Percentiles rank a stretch among this genome's conserved stretches.
These are phyloP conservation scores for Agrochola litura DNA, from an alignment of 2,888 invertebrate genomes.

Conservation along the genomic window DNA sequence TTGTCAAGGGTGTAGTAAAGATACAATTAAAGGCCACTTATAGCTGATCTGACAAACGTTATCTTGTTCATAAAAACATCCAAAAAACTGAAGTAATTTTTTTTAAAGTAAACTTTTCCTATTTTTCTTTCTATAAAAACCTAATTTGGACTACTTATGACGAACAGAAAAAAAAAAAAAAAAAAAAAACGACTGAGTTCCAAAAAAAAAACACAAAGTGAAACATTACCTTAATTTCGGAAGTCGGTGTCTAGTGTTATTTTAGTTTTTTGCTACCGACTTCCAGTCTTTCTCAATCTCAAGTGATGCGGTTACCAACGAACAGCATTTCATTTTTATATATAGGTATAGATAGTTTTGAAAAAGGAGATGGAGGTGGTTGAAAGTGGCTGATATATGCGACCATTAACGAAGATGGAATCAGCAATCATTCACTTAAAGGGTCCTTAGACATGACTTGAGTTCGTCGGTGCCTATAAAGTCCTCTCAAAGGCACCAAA, in stretches of 20 bases:
- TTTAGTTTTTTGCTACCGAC: neutral
- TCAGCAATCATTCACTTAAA: conserved; percentile 24
- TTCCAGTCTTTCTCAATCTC: neutral
- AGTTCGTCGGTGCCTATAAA: conserved; percentile 36
- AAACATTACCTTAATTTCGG: too few relatives aligned
- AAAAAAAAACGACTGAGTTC: too few relatives aligned
- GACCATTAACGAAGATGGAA: conserved; percentile 17
- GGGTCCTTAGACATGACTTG: conserved; percentile 14
- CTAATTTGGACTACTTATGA: too few relatives aligned
- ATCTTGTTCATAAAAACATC: neutral
- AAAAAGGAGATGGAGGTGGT: neutral
- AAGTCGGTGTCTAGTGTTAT: too few relatives aligned
- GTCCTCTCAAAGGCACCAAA: conserved; percentile 29
- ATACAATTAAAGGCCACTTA: neutral
- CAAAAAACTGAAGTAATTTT: too few relatives aligned
- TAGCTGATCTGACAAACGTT: neutral
- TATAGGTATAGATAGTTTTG: neutral
- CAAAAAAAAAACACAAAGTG: too few relatives aligned
- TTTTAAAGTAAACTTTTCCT: neutral
- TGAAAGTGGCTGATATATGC: conserved; percentile 19
- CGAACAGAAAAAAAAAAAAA: too few relatives aligned
- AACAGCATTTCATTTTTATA: neutral
- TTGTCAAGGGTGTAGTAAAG: neutral
- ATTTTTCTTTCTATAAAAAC: neutral
- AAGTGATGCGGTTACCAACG: neutral